Base-by-base conservation (phyloP, 2,113 vertebrate genomes). In the Suricata suricatta region DNA sequence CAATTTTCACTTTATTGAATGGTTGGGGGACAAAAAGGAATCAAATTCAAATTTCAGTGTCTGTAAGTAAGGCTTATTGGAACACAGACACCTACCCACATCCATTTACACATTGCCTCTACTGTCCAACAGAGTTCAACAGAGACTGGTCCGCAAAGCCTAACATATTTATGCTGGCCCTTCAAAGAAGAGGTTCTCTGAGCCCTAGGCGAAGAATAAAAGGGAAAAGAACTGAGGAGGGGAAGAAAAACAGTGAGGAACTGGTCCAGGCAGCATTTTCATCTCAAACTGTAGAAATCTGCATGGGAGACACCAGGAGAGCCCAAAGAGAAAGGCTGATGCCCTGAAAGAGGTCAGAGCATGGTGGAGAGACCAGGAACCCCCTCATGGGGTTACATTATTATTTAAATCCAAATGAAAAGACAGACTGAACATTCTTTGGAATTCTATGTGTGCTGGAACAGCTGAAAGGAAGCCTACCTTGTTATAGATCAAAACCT, bases 21-120 rank as follows among this genome's bases (percentile, higher is more conserved):
- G 9, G 17, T 44, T 90, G 31, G 27, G 19, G 15, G 7, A 52
- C 60, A 50, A 63, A 57, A 77, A 88, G 57, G n/a, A 66, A 83
- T 74, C 27, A 68, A 74, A 95, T 76, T 69, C 47, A 76, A 71
- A 77, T 47, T 54, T 93, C 47, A 54, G 10, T 82, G 57, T 96
- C 50, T 19, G 38, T 14, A 80, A 66, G 57, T 23, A 64, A 47
- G 6, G 4, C 33, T 93, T 69, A 31, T 11, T 47, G 54, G 50
- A 54, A 35, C 5, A n/a, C 11, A 74, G 50, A 80, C 3, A 16
- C 0, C 0, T 8, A 12, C 0, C 0, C 12, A 12, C n/a, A 14
- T 23, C 38, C 7, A 7, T 77, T 60, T 35, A n/a, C 1, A 1
- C 11, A 4, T n/a, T 21, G 1, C 23, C 33, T 16, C 47, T 63